These are phyloP conservation scores for Kryphioiulus occultus DNA, from an alignment of 2,888 invertebrate genomes.

Conservation along the genomic window DNA sequence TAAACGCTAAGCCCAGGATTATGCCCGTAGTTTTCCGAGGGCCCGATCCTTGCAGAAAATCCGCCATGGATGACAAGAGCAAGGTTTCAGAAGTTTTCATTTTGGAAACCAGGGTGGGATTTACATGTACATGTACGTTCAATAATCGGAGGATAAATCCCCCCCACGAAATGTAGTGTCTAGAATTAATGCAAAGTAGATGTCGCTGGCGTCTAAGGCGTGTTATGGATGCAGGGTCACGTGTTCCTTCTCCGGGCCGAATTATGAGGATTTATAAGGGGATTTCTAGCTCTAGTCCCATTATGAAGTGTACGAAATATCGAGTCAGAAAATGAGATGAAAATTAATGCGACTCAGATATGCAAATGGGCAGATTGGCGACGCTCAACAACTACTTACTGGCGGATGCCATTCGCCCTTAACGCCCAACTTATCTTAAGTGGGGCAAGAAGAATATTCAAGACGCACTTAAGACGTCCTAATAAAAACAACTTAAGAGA, in stretches of 20 bases:
- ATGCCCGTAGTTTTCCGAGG: not conserved
- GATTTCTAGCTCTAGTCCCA: not conserved
- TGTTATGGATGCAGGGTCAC: not conserved
- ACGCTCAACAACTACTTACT: conserved; percentile 16
- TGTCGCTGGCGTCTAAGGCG: not conserved
- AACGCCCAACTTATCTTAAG: conserved; percentile 5
- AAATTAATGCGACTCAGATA: conserved; percentile 19
- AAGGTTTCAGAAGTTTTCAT: not conserved
- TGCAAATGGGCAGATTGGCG: not conserved
- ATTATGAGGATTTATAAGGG: not conserved
- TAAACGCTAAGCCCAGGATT: not conserved
- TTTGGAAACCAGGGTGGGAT: too few species aligned
- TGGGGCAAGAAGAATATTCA: not conserved
- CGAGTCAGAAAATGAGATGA: not conserved
- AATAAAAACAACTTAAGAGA: conserved; percentile 4
- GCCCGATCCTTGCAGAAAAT: not conserved
- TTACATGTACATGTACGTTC: not conserved
- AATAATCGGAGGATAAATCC: not conserved
- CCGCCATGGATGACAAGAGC: not conserved
- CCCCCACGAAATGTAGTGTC: not conserved
- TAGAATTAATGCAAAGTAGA: conserved; percentile 19
- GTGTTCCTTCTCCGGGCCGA: not conserved
- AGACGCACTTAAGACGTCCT: not conserved
- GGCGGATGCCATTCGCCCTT: not conserved
- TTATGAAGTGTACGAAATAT: not conserved